Evolutionary conservation across 2,797 vertebrate species (phyloP).

Genomic region (Falco naumanni): DNA sequence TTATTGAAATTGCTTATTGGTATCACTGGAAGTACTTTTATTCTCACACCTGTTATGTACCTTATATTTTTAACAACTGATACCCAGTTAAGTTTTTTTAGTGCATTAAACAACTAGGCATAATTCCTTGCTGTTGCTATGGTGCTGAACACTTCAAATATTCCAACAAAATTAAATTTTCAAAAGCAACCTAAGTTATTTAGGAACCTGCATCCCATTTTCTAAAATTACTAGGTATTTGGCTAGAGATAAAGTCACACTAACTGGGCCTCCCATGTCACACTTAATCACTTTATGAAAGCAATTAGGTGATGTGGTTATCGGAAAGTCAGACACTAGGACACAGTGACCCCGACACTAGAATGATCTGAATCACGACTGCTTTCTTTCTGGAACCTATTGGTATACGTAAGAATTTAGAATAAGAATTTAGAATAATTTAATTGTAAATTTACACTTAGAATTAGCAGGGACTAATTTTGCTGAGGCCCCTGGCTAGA

Average conservation of each 20-base stretch:
- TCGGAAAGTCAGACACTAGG: not conserved
- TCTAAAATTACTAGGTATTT: slow-evolving; percentile 2
- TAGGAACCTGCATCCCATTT: not conserved
- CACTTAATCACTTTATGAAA: not conserved
- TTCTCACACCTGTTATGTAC: not conserved
- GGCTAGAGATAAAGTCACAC: not conserved
- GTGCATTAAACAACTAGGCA: not conserved
- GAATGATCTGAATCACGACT: not conserved
- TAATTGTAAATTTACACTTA: not conserved
- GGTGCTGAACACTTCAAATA: not conserved
- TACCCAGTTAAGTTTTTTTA: not conserved
- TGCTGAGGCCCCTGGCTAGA: not conserved
- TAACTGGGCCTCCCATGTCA: not conserved
- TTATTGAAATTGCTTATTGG: not conserved
- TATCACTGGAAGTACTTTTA: not conserved
- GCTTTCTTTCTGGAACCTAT: not conserved
- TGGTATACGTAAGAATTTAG: not conserved
- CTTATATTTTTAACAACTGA: not conserved
- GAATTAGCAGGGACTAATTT: not conserved
- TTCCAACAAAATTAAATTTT: not conserved
- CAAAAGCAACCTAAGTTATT: not conserved
- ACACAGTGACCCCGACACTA: not conserved
- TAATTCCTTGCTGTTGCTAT: not conserved
- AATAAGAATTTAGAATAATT: not conserved
- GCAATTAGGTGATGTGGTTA: not conserved